Evolutionary conservation across 2,113 vertebrate genomes (phyloP), one percentile per base, ranked within the genome.

Genomic region (Etheostoma cragini): DNA sequence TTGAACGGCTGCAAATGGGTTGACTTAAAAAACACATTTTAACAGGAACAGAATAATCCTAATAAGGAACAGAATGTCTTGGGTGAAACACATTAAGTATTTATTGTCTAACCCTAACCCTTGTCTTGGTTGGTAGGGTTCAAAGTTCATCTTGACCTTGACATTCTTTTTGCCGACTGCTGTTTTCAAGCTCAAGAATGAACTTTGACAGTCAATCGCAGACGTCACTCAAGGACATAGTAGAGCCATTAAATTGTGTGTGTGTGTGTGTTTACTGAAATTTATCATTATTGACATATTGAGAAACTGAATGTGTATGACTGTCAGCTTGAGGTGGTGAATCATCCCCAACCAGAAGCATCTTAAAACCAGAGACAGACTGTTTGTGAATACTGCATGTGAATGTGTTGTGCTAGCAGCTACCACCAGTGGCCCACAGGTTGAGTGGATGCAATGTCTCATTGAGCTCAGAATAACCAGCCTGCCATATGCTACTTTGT

Each of bases 361-460:
- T n/a, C 45, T 42, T 50, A 68, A 61, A 62, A 22, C 15, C 22
- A 71, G 66, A 60, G 14, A 19, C 38, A 13, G 52, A 14, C 50
- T 63, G 64, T 78, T 77, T 69, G 24, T 53, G 63, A 46, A 75
- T 76, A 35, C 49, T 65, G 58, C 54, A 33, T 70, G 46, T 71
- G 60, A 57, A 58, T 38, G 17, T 54, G 42, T 82, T 62, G 61
- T 35, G 47, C 75, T 68, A 15, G 62, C 66, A 66, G 62, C 62
- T 67, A 71, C 26, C 57, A 38, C 24, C 56, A 66, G 45, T 22
- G 16, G 67, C 38, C 66, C 68, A 64, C 19, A 22, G 68, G 69
- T 73, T 80, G 42, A 66, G 66, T 47, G 64, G 58, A 72, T 62
- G 63, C 54, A 70, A 77, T 58, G 81, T 79, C 61, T 76, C 70